Conservation (phyloP, 2,888 invertebrate genomes). For the Eugnorisma glareosa region DNA sequence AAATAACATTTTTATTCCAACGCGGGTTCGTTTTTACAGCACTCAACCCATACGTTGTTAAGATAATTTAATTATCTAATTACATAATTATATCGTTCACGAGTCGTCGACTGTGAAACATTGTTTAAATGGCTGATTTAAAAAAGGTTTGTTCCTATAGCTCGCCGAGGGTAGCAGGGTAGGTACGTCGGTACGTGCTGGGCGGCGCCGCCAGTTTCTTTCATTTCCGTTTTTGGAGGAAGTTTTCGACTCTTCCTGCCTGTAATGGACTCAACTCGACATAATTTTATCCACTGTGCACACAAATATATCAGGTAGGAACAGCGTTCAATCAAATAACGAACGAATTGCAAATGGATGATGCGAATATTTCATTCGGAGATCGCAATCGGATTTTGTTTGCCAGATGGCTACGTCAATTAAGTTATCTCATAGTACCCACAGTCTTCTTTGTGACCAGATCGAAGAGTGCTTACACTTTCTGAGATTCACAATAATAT, state of each 20-base stretch:
- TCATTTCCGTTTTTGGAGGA: constrained; percentile 81
- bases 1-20: constrained; percentile 56
- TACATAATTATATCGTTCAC: constrained; percentile 65
- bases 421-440: constrained; percentile 21
- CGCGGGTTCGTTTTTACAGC: constrained; percentile 48
- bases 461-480: background rate
- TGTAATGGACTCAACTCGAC: constrained; percentile 77
- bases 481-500: background rate
- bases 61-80: constrained; percentile 63
- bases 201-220: constrained; percentile 78
- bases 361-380: constrained; percentile 49
- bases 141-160: constrained; percentile 53
- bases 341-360: constrained; percentile 41
- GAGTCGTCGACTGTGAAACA: constrained; percentile 60
- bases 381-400: constrained; percentile 38
- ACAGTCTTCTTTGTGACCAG: constrained; percentile 25
- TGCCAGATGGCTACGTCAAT: constrained; percentile 30
- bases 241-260: constrained; percentile 80
- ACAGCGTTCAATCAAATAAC: constrained; percentile 59
- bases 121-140: constrained; percentile 60
- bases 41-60: constrained; percentile 60
- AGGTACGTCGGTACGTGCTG: constrained; percentile 67
- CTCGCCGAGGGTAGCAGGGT: constrained; percentile 27
- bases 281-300: constrained; percentile 69
- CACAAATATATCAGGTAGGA: constrained; percentile 61